Evolutionary conservation across 2,888 invertebrate genomes (phyloP), one percentile per base, ranked within the genome.

Genomic region (Synergus umbraculus): DNA sequence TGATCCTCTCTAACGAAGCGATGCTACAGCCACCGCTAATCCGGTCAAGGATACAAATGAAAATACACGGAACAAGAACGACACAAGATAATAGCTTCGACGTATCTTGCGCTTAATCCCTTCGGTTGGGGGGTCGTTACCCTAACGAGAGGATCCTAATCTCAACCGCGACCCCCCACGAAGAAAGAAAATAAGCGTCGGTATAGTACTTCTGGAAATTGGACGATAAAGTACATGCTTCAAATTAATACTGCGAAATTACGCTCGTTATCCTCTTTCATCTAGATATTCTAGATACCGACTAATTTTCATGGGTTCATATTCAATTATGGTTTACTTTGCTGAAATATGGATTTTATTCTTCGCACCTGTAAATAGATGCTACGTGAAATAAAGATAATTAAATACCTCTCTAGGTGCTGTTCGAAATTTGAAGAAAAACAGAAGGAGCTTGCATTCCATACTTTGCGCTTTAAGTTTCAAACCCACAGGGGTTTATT

Each of bases 141-240:
- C 77, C 64, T 80, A 80, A 78, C 82, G 82, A 80, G 43, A 66
- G 82, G 66, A 77, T 66, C 77, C 80, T 82, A 80, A 82, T 82
- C 82, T 82, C 77, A 13, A 67, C 60, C 67, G 29, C 66, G 29
- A 13, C 15, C 67, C 41, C 66, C 43, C 66, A 67, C 60, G 65
- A 49, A 65, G 65, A 77, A 65, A 77, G 65, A 77, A 77, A 43
- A 49, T 18, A 77, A 77, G 65, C 41, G n/a, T n/a, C 37, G 15
- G 18, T 37, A 18, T 37, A 18, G 43, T 66, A 66, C 66, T 66
- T 66, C 63, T 63, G 63, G 22, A 63, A 63, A 63, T 63, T 66
- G 43, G 41, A 41, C 41, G 66, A 66, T 66, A 66, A 66, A 66
- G 66, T 66, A 12, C 43, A 66, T 43, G 43, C 43, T 44, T 43